A percentile compares a stretch with the other conserved stretches of the same genome.
phyloP scores from a whole-genome alignment of 92 coral and sea anemone species.

The Blastomussa wellsi region DNA sequence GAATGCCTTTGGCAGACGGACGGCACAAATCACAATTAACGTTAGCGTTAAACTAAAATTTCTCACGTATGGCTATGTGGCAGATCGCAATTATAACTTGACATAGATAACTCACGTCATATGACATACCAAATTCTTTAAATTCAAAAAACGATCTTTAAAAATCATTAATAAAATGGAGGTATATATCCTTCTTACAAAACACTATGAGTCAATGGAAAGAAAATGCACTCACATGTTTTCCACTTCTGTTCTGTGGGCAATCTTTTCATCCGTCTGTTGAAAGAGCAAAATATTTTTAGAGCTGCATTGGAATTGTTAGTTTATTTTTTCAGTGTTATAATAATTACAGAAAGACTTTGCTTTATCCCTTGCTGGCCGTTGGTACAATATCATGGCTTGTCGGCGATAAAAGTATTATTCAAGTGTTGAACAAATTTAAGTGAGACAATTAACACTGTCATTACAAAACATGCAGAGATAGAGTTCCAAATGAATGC shows the following conservation, averaged over 20 bases:
- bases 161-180: too few species aligned
- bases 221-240: slow-evolving; percentile 23
- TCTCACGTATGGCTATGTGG: too few species aligned
- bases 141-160: too few species aligned
- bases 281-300: neutral
- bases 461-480: neutral
- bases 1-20: too few species aligned
- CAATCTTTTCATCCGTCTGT: slow-evolving; percentile 44
- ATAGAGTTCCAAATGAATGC: neutral
- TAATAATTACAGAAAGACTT: neutral
- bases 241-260: slow-evolving; percentile 40
- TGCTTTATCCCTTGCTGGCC: neutral
- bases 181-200: too few species aligned
- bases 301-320: too few species aligned
- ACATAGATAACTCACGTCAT: too few species aligned
- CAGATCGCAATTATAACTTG: too few species aligned
- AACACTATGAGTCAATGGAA: neutral
- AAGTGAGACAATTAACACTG: neutral
- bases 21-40: too few species aligned
- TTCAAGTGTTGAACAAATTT: neutral
- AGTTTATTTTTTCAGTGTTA: neutral
- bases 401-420: neutral
- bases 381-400: neutral
- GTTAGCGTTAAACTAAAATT: too few species aligned
- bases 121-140: too few species aligned